Evolutionary conservation across 2,888 invertebrate genomes (phyloP).

Genomic region (Osedax frankpressi): DNA sequence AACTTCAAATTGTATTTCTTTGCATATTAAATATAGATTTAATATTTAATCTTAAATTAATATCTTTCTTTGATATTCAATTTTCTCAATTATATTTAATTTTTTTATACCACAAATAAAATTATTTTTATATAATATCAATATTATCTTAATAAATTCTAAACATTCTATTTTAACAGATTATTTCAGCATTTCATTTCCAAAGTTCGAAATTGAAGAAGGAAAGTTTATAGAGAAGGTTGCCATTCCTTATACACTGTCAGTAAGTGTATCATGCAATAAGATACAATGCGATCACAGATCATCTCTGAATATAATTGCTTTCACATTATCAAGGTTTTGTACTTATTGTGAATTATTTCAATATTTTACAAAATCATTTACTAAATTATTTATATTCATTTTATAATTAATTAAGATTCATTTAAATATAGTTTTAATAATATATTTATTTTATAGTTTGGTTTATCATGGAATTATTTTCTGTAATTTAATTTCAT

Average conservation of each 20-base stretch:
- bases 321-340: neutral
- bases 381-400: neutral
- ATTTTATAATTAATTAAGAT: neutral
- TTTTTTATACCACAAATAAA: too few relatives aligned
- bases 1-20: too few relatives aligned
- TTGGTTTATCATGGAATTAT: too few relatives aligned
- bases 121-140: too few relatives aligned
- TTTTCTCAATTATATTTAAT: too few relatives aligned
- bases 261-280: neutral
- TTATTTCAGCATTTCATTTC: neutral
- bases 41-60: too few relatives aligned
- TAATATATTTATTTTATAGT: too few relatives aligned
- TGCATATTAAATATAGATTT: too few relatives aligned
- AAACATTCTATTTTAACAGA: neutral
- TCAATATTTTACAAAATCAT: neutral
- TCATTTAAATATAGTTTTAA: neutral
- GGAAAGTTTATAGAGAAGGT: neutral
- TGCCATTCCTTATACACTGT: neutral
- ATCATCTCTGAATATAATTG: neutral
- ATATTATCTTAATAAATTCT: too few relatives aligned
- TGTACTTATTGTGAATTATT: too few relatives aligned
- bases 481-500: too few relatives aligned
- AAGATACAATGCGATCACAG: neutral
- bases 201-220: neutral
- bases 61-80: too few relatives aligned